These are phyloP conservation scores for Oryzias sinensis DNA, from an alignment of 2,797 vertebrate genomes.

Conservation along the genomic window DNA sequence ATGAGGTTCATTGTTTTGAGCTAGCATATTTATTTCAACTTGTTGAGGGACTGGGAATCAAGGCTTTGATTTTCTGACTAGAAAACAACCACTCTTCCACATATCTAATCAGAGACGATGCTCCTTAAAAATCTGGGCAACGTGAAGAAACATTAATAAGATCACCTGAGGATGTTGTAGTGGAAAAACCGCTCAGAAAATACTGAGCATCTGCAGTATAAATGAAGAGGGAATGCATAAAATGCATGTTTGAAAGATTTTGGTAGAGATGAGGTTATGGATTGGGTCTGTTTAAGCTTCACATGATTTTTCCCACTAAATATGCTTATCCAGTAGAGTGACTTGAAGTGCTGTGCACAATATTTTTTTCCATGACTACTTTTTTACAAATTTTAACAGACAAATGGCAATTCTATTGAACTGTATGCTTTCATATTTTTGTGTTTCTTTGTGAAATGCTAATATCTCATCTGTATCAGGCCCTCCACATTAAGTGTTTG, in stretches of 20 bases:
- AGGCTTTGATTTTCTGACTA: background rate
- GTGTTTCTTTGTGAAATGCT: slow-evolving; percentile 68
- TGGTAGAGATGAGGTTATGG: too few relatives aligned
- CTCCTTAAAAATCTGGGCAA: slow-evolving; percentile 35
- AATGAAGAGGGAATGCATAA: slow-evolving; percentile 4
- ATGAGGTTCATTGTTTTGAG: background rate
- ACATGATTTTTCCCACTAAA: slow-evolving; percentile 9
- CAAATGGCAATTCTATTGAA: slow-evolving; percentile 65
- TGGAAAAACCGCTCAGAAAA: background rate
- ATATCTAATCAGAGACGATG: slow-evolving; percentile 25
- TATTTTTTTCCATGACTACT: slow-evolving; percentile 20
- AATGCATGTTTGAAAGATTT: background rate
- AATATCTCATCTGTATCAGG: slow-evolving; percentile 74
- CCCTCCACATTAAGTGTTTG: slow-evolving; percentile 63
- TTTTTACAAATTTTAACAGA: slow-evolving; percentile 61
- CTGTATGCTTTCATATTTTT: slow-evolving; percentile 74
- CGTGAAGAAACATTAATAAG: slow-evolving; percentile 22
- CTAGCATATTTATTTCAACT: background rate
- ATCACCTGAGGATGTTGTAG: slow-evolving; percentile 20
- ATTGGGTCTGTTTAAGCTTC: slow-evolving; percentile 8
- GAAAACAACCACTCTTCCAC: background rate
- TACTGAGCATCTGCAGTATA: background rate
- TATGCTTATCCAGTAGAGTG: slow-evolving; percentile 20
- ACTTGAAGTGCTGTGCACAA: slow-evolving; percentile 43
- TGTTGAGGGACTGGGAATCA: background rate